Base-by-base conservation (phyloP, 2,797 vertebrate species). In the Odontamblyopus rebecca region DNA sequence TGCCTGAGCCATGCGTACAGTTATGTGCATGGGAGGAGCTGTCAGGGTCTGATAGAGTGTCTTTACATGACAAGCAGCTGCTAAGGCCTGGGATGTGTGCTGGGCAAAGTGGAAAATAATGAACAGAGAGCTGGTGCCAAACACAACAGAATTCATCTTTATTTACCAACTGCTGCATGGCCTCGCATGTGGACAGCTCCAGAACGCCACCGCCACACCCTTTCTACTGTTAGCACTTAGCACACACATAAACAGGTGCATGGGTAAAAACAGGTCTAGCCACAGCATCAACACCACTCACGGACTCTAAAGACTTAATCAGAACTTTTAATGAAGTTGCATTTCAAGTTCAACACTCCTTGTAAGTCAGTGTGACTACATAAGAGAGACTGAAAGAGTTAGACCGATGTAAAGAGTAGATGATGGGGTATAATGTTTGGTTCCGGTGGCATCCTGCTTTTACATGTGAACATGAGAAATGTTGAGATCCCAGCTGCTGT, bases 11-110 rank as follows among this genome's bases (percentile, higher is more conserved):
- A 85, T 85, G 89, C 78, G 48, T 76, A 72, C 53, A 71, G 63
- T 77, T 77, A 80, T 82, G 85, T 85, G 86, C 75, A 85, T 84
- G 85, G 82, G 86, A 93, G 93, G 93, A 94, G 95, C 96, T 97
- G 96, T 97, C 96, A 95, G 93, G 91, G 88, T 91, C 96, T 97
- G 96, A 97, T 96, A 93, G 95, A 98, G 96, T 95, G 93, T 94
- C 95, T 95, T 92, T 95, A 95, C 95, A 94, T 95, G 94, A 96
- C 84, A 95, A 93, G 95, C 97, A 97, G 96, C 96, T 98, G 97
- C 95, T 92, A 93, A 95, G 95, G 95, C 94, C 95, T 94, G 82
- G 95, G 96, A 96, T 89, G 93, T 93, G 86, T 88, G 85, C 91
- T 83, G 95, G 90, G 94, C 93, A 96, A 93, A 96, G 87, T 93